Base-by-base conservation (phyloP, 37 sponge, comb jelly and placozoan genomes). In the Mnemiopsis leidyi region DNA sequence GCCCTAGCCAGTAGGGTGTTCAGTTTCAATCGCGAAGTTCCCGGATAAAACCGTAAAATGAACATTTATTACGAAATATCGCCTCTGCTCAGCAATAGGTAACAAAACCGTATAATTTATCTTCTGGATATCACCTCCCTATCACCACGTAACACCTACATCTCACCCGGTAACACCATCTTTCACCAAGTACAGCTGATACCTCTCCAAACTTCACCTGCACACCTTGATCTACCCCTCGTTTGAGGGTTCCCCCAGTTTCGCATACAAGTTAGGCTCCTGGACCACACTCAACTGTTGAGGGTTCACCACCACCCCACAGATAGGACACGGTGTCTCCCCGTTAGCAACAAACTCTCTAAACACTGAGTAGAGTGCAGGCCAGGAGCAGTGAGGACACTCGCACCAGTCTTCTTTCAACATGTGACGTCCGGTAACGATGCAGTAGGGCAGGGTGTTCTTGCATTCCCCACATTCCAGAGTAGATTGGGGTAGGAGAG, bases 381-480 rank as follows among this genome's bases (percentile, higher is more conserved):
- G 97, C 85, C 97, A 99, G 32, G 93, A 83, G 93, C 99, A 99
- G 2, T 68, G 38, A 28, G 97, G 97, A 90, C 99, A 99, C 9
- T 93, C 69, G 30, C 95, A 93, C 96, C 97, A 99, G 69, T 97
- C 95, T 39, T 94, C 95, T 69, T 69, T 94, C 1, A 95, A 68
- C 97, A 99, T 96, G 92, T 99, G 99, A 24, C 94, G 93, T 7
- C 98, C 98, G 96, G 69, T 96, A 23, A 95, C 85, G 25, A 99
- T 96, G 93, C 99, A 99, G 94, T 99, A 99, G 28, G 97, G 97
- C 1, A 99, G 67, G 36, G 76, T 95, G 94, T 95, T 99, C 94
- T 97, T 99, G 94, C 99, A 99, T 88, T 99, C 95, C 23, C 96
- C 95, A 93, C 99, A 99, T 93, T 99, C 97, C 76, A 99, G 95